Conservation (phyloP, 2,888 invertebrate genomes). For the Cordylochernes scorpioides region DNA sequence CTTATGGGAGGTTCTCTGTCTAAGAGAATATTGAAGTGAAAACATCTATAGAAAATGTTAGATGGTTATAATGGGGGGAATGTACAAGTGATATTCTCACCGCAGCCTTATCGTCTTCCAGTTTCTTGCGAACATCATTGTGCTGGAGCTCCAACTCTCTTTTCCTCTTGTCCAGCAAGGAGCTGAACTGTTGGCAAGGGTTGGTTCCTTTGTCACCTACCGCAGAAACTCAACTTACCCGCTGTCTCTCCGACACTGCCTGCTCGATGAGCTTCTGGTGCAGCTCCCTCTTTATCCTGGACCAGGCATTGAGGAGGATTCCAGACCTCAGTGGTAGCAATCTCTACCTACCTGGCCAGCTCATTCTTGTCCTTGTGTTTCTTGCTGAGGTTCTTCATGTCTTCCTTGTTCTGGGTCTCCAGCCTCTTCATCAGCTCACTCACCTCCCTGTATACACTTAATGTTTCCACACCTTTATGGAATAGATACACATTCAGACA, state of each 20-base stretch:
- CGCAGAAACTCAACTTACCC: constrained; percentile 18
- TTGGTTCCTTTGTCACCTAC: background rate
- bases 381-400: constrained; percentile 59
- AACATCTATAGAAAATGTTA: too few species aligned
- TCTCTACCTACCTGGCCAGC: constrained; percentile 30
- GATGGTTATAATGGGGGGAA: too few species aligned
- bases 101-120: constrained; percentile 33
- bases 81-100: constrained; percentile 6
- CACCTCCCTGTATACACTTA: constrained; percentile 18
- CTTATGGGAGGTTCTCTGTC: too few species aligned
- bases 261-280: constrained; percentile 51
- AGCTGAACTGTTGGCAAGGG: constrained; percentile 27
- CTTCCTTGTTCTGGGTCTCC: constrained; percentile 53
- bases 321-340: too few species aligned
- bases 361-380: constrained; percentile 69
- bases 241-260: constrained; percentile 63
- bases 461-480: background rate
- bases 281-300: constrained; percentile 53
- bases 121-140: constrained; percentile 39
- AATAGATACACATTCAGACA: too few species aligned
- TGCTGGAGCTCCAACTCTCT: constrained; percentile 49
- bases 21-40: too few species aligned
- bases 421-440: constrained; percentile 36
- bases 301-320: constrained; percentile 6
- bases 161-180: constrained; percentile 43